Conservation (phyloP, 2,113 vertebrate species). For the Amphiprion percula region DNA sequence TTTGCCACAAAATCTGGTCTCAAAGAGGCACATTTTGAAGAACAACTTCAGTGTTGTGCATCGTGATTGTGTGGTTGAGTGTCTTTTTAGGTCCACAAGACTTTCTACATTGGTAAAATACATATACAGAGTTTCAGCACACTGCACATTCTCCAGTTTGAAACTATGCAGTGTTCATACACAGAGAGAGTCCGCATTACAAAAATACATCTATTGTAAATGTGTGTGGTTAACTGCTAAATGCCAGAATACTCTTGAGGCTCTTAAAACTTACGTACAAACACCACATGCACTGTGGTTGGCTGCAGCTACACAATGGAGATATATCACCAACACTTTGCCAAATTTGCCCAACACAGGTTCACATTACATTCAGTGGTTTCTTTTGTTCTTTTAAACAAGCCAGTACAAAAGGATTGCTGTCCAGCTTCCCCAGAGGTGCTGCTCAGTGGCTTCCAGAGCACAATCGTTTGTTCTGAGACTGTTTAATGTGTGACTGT, state of each 20-base stretch:
- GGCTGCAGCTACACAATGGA: not conserved
- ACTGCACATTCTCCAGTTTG: not conserved
- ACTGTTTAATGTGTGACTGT: slow-evolving; percentile 5
- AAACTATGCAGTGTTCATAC: not conserved
- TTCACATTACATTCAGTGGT: not conserved
- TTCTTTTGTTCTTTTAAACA: slow-evolving; percentile 1
- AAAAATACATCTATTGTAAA: not conserved
- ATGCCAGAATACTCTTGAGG: not conserved
- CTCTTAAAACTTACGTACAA: not conserved
- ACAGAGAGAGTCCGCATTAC: not conserved
- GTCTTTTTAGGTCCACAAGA: not conserved
- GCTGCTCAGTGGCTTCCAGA: not conserved
- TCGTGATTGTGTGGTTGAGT: not conserved
- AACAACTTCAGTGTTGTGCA: not conserved
- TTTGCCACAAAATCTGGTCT: not conserved
- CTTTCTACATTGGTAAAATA: not conserved
- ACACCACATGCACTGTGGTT: not conserved
- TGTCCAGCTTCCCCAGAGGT: not conserved
- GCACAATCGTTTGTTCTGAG: not conserved
- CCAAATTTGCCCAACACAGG: not conserved
- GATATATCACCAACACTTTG: not conserved
- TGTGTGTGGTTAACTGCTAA: not conserved
- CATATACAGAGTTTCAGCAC: not conserved
- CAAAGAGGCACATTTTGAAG: not conserved
- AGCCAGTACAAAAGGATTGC: not conserved